Percentiles rank a stretch among this genome's conserved stretches.
These are phyloP conservation scores for Crocidura indochinensis DNA, from an alignment of 2,797 vertebrate species.

Conservation along the genomic window DNA sequence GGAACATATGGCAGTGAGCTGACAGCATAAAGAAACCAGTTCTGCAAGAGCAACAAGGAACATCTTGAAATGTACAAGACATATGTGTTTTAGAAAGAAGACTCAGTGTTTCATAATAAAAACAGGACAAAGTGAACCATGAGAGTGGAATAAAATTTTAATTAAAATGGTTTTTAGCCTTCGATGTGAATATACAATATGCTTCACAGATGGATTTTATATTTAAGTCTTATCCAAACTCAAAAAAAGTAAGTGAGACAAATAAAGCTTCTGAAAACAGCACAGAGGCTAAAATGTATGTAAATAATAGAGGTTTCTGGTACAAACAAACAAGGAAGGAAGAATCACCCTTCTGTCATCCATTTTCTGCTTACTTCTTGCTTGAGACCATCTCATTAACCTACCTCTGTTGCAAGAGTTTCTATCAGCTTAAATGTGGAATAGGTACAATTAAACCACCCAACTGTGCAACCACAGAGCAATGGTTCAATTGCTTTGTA, in stretches of 20 bases:
- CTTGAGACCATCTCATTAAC: neutral
- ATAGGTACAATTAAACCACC: neutral
- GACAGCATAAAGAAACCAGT: constrained; percentile 88
- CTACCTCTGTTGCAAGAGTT: neutral
- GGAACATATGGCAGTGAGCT: constrained; percentile 90
- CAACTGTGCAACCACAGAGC: neutral
- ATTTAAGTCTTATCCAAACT: constrained; percentile 90
- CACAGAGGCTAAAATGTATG: constrained; percentile 89
- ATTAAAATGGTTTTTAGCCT: constrained; percentile 91
- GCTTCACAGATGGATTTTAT: constrained; percentile 91
- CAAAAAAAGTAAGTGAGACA: constrained; percentile 89
- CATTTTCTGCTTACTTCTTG: neutral
- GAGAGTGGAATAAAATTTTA: constrained; percentile 91
- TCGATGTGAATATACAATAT: constrained; percentile 90
- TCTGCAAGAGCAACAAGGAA: constrained; percentile 89
- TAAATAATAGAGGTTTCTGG: constrained; percentile 87
- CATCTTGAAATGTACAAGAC: constrained; percentile 91
- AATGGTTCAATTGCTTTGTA: neutral
- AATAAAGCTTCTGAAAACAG: constrained; percentile 90
- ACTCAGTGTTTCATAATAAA: constrained; percentile 92
- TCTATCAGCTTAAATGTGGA: neutral
- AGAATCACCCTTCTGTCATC: constrained; percentile 56
- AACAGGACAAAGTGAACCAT: constrained; percentile 92
- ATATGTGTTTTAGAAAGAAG: constrained; percentile 92
- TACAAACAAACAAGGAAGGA: constrained; percentile 77